Base-by-base conservation (phyloP, 1,140 invertebrate species). In the Adelges cooleyi region DNA sequence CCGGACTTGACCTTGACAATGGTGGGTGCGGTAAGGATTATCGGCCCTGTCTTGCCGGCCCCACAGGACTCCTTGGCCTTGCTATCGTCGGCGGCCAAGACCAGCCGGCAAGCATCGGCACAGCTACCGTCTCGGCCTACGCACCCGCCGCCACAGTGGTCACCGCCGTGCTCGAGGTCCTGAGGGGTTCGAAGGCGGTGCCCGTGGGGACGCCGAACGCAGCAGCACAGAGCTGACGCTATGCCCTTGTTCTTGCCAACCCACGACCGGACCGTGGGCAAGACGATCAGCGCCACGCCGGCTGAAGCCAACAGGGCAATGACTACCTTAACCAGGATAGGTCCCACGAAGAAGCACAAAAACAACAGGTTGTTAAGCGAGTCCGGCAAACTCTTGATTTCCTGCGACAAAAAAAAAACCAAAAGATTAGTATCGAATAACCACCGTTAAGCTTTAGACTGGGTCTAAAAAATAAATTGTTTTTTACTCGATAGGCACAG, bases 341-440 rank as follows among this genome's bases (percentile, higher is more conserved):
- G 69, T 0, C 65, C 69, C 11, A 67, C 51, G 36, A 54, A 59
- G 20, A 69, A 66, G n/a, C 67, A 66, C 33, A 70, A 42, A 48
- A 65, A 65, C n/a, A 70, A 42, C 38, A 70, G 38, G 15, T 65
- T 51, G 48, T 53, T 67, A 40, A 70, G 27, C 15, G 49, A 52
- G 18, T 66, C 59, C 10, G 69, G 69, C 17, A 70, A 59, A 1
- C 48, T 50, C 15, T 56, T 20, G 15, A 68, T 48, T 38, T 68
- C 67, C 69, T 70, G 65, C 3, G 51, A 51, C 13, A 40, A 8
- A 48, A 18, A 65, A 25, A 48, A 36, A 3, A 49, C 4, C 5
- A n/a, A n/a, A n/a, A n/a, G n/a, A n/a, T n/a, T n/a, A n/a, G n/a
- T n/a, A n/a, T n/a, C n/a, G n/a, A n/a, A n/a, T n/a, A n/a, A n/a